A percentile compares a stretch with the other conserved stretches of the same genome.
Conservation (phyloP, 2,113 vertebrate species). For the Lepus timidus region DNA sequence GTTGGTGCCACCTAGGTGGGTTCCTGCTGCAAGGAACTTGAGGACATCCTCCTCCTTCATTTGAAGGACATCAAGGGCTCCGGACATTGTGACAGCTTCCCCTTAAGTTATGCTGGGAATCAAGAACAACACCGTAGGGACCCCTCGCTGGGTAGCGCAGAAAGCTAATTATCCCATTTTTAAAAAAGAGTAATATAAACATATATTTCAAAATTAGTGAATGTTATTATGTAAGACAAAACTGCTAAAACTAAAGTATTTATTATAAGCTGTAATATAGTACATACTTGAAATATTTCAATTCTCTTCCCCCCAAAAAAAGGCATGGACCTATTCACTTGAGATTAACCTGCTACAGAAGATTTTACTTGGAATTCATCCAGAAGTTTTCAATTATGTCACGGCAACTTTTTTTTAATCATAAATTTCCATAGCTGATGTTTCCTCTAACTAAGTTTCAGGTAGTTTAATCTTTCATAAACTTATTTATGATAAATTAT, state of each 20-base stretch:
- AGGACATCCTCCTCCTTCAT: too few relatives aligned
- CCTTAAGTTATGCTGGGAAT: too few relatives aligned
- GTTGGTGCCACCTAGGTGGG: too few relatives aligned
- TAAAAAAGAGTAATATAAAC: not conserved
- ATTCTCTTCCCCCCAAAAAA: not conserved
- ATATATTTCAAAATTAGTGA: not conserved
- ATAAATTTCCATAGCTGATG: not conserved
- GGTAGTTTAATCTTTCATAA: conserved; percentile 10
- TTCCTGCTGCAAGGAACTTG: too few relatives aligned
- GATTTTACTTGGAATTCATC: not conserved
- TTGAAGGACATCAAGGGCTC: too few relatives aligned
- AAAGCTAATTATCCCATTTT: not conserved
- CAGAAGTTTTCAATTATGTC: not conserved
- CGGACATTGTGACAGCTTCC: too few relatives aligned
- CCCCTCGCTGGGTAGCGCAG: too few relatives aligned
- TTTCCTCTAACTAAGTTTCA: not conserved
- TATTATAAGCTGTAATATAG: not conserved
- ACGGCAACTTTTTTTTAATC: not conserved
- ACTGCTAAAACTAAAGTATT: not conserved
- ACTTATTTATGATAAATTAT: conserved; percentile 6
- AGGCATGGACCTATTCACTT: not conserved
- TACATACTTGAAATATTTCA: not conserved
- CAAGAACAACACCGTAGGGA: too few relatives aligned
- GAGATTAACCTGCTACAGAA: not conserved
- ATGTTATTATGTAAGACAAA: not conserved